These are phyloP conservation scores for Proctacanthus coquilletti DNA, from an alignment of 1,140 invertebrate genomes.

Conservation along the genomic window DNA sequence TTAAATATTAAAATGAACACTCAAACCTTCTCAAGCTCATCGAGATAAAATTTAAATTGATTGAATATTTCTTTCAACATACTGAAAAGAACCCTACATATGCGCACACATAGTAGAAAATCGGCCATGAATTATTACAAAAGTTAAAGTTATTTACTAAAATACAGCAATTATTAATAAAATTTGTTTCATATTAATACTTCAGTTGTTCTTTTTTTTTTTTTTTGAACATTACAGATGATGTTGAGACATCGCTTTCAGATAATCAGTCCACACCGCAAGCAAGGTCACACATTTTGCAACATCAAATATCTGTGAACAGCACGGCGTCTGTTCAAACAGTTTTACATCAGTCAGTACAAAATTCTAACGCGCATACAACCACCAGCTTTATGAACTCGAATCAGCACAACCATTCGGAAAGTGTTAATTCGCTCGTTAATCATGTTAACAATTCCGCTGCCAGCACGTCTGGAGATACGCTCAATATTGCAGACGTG, in stretches of 20 bases:
- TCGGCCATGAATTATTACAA: too few species aligned
- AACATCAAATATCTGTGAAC: conserved; percentile 23
- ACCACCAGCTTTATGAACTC: too few species aligned
- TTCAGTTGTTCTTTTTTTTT: conserved; percentile 1
- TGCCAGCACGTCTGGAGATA: conserved; percentile 12
- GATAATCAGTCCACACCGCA: conserved; percentile 5
- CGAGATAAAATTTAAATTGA: too few species aligned
- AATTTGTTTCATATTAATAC: too few species aligned
- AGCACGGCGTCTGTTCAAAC: conserved; percentile 24
- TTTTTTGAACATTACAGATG: conserved; percentile 11
- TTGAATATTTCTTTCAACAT: too few species aligned
- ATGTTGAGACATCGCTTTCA: conserved; percentile 16
- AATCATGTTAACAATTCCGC: conserved; percentile 16
- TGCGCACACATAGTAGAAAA: too few species aligned
- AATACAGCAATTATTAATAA: neutral
- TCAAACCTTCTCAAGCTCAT: too few species aligned
- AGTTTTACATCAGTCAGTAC: conserved; percentile 17
- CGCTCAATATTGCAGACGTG: conserved; percentile 58
- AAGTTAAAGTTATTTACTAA: neutral
- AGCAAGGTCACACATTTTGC: conserved; percentile 18
- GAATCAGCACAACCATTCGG: conserved; percentile 7
- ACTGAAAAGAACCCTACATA: too few species aligned
- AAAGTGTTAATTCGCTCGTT: conserved; percentile 16
- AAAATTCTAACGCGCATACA: conserved; percentile 14
- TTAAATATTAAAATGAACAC: too few species aligned